Base-by-base conservation (phyloP, 2,888 invertebrate genomes). In the Villa cingulata region DNA sequence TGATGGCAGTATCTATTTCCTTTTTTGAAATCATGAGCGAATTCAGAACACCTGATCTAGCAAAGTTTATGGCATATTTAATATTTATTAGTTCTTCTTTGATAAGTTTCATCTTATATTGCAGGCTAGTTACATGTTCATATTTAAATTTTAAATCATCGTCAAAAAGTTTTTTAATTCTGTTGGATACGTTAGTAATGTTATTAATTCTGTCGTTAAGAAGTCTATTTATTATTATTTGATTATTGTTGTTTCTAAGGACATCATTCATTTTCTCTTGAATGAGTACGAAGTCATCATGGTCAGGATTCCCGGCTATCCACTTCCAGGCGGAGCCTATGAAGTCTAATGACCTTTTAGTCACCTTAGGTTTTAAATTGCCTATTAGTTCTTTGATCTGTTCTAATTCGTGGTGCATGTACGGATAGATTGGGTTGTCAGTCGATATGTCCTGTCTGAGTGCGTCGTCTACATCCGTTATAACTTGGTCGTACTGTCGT, bases 1-100 rank as follows among this genome's bases (percentile, higher is more conserved):
- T 40, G 23, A 42, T 46, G n/a, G 37, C 43, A 23, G 47, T 27
- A 17, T 41, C 43, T 36, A 49, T 46, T 44, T 54, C 50, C 42
- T 39, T 27, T 37, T 47, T 50, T 19, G 48, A 53, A 19, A 53
- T 37, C 17, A 53, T 46, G 16, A 51, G 36, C 29, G 51, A 49
- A 27, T 51, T 53, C 27, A 52, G 45, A 15, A 51, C 16, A 23
- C 46, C 48, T 18, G 10, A 14, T 45, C 45, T 50, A 7, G 52
- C 48, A 49, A 50, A 51, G 39, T 52, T 48, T 29, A 51, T 51
- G 27, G 53, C 51, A 43, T 47, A 43, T 38, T 48, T 46, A 32
- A 52, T 43, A 39, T 52, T 46, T 36, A 42, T 36, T 34, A 50
- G 41, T 46, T 51, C 51, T 46, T 51, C 45, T 44, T 51, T 51